Base-by-base conservation (phyloP, 1,140 invertebrate genomes). In the Drosophila suzukii region DNA sequence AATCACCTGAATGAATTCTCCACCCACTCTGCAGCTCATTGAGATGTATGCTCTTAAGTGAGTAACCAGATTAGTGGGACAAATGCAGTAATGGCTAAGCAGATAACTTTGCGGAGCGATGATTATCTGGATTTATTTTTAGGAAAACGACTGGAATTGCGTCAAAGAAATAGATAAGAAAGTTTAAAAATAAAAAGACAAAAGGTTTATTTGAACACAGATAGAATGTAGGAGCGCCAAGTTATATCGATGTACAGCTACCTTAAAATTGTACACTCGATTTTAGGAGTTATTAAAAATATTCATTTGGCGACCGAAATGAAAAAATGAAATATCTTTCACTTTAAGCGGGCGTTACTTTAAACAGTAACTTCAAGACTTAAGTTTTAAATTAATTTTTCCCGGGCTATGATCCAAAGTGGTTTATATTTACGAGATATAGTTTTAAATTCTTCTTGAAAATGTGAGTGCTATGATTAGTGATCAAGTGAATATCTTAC, bases 1-100 rank as follows among this genome's bases (percentile, higher is more conserved):
- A 68, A 57, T 71, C 65, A 58, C 44, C 43, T 71, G 51, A 71
- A 71, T 71, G 67, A 71, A 71, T 50, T 44, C 27, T 6, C 41
- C 43, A 47, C 62, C 15, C 38, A 38, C 43, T 27, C 32, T 54
- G 39, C 49, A 47, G 32, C 61, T 34, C 41, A 41, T 70, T 41
- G 6, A 36, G 34, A 20, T 36, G 15, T 34, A 27, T 43, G n/a
- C 11, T 38, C 2, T 27, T 17, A 11, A 24, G 41, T 20, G 30
- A 36, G 38, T 24, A 38, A 39, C 49, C 17, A 71, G 47, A 71
- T 49, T 49, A 41, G 51, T 12, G 17, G 43, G 2, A 12, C 24
- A 10, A 47, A 38, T 71, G 65, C 65, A 71, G 44, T 34, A 11
- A 56, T 13, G 15, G 17, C 51, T 30, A 27, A 24, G 34, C 13